phyloP scores from a whole-genome alignment of 92 coral and sea anemone genomes.

The Epizoanthus ramosus region DNA sequence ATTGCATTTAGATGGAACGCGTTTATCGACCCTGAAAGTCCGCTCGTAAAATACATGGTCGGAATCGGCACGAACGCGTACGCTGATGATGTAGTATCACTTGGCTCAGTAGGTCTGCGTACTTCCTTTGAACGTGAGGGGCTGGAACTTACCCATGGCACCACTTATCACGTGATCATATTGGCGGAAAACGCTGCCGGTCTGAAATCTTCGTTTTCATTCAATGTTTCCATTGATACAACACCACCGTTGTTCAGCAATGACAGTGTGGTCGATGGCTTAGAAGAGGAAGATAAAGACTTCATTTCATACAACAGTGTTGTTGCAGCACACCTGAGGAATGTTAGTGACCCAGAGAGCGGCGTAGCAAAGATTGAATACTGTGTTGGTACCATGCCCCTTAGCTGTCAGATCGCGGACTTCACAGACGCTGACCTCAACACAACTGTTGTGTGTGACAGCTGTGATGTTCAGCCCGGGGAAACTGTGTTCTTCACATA shows the following conservation, averaged over 20 bases:
- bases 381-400: constrained; percentile 78
- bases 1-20: constrained; percentile 70
- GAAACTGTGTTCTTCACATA: constrained; percentile 66
- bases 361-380: constrained; percentile 58
- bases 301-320: constrained; percentile 52
- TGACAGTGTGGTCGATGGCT: constrained; percentile 76
- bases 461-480: constrained; percentile 60
- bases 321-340: constrained; percentile 74
- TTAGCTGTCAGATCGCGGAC: constrained; percentile 64
- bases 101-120: constrained; percentile 58
- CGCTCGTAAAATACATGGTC: constrained; percentile 56
- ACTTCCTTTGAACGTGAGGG: constrained; percentile 44
- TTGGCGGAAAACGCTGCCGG: constrained; percentile 76
- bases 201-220: constrained; percentile 53
- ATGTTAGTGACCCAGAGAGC: constrained; percentile 74
- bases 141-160: constrained; percentile 63
- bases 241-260: constrained; percentile 67
- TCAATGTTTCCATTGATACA: constrained; percentile 56
- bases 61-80: constrained; percentile 67
- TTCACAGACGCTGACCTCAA: constrained; percentile 52
- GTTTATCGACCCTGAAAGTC: constrained; percentile 74
- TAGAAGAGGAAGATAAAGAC: constrained; percentile 59
- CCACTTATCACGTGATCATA: constrained; percentile 67
- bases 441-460: constrained; percentile 61
- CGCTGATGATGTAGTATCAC: constrained; percentile 58